Percentiles rank a stretch among this genome's conserved stretches.
Conservation (phyloP, 2,113 vertebrate genomes). For the Tragelaphus imberbis region DNA sequence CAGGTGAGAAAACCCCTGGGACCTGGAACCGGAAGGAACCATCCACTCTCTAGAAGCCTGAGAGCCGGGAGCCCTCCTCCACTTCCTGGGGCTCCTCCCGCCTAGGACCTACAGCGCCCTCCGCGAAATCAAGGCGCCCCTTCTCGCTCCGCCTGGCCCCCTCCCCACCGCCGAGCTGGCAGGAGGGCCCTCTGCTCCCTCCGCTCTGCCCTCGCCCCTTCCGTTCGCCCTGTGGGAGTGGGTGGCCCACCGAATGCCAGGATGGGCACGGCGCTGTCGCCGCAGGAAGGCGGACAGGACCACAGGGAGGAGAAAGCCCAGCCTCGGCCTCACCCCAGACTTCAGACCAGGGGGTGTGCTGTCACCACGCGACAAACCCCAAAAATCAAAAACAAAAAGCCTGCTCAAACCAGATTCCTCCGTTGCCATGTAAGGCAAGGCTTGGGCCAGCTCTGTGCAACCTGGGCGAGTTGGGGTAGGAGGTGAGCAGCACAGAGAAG, state of each 20-base stretch:
- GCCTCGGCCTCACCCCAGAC: not conserved
- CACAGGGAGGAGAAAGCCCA: not conserved
- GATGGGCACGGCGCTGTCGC: not conserved
- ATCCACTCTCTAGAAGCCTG: not conserved
- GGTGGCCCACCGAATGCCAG: not conserved
- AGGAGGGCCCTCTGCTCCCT: not conserved
- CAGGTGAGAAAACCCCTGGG: not conserved
- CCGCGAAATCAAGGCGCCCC: not conserved
- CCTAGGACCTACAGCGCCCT: no score
- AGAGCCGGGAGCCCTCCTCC: not conserved
- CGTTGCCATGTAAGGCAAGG: not conserved
- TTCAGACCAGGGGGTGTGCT: not conserved
- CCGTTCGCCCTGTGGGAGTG: not conserved
- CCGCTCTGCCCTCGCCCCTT: not conserved
- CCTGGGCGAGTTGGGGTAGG: not conserved
- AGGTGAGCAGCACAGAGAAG: conserved; percentile 1
- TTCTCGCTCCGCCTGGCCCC: not conserved
- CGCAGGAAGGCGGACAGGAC: not conserved
- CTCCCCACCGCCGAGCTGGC: not conserved
- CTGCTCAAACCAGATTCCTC: not conserved
- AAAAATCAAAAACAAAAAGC: not conserved
- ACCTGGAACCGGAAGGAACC: not conserved
- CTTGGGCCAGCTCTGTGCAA: conserved; percentile 31
- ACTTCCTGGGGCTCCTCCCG: not conserved
- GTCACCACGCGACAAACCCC: conserved; percentile 28